Percentiles rank a stretch among this genome's conserved stretches.
phyloP scores from a whole-genome alignment of 1,140 invertebrate genomes.

The Glossosoma conforme region DNA sequence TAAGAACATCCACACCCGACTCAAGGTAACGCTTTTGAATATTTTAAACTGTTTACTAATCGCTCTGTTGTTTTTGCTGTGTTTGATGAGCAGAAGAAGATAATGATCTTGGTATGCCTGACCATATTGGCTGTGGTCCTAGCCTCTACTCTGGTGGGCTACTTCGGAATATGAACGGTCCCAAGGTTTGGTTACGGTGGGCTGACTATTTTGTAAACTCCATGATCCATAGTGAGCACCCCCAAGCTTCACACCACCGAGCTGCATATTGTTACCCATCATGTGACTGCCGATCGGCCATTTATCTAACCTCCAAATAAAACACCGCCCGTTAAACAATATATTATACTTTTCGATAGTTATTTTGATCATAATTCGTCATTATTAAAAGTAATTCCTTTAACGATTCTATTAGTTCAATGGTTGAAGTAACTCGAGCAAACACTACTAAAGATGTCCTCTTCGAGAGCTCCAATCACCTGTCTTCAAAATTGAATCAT shows the following conservation, averaged over 20 bases:
- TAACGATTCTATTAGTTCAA: too few species aligned
- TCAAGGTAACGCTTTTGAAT: conserved; percentile 31
- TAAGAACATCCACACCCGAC: conserved; percentile 33
- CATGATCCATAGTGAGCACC: conserved; percentile 22
- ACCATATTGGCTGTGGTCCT: conserved; percentile 72
- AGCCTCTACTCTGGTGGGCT: conserved; percentile 66
- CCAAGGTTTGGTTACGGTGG: conserved; percentile 22
- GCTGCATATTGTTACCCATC: too few species aligned
- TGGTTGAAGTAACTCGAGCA: too few species aligned
- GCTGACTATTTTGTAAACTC: conserved; percentile 25
- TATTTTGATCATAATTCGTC: too few species aligned
- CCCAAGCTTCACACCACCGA: conserved; percentile 21
- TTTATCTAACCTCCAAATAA: too few species aligned
- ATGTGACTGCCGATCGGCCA: too few species aligned
- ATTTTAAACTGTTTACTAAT: conserved; percentile 47
- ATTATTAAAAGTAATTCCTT: too few species aligned
- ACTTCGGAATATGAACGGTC: conserved; percentile 46
- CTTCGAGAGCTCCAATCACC: too few species aligned
- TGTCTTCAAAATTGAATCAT: too few species aligned
- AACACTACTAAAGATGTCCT: too few species aligned
- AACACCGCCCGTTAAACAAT: too few species aligned
- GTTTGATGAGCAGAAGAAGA: conserved; percentile 86
- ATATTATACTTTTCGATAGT: too few species aligned
- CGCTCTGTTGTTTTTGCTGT: conserved; percentile 46
- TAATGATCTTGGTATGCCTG: conserved; percentile 92